phyloP scores from a whole-genome alignment of 2,113 vertebrate species.

The Pterophyllum scalare region DNA sequence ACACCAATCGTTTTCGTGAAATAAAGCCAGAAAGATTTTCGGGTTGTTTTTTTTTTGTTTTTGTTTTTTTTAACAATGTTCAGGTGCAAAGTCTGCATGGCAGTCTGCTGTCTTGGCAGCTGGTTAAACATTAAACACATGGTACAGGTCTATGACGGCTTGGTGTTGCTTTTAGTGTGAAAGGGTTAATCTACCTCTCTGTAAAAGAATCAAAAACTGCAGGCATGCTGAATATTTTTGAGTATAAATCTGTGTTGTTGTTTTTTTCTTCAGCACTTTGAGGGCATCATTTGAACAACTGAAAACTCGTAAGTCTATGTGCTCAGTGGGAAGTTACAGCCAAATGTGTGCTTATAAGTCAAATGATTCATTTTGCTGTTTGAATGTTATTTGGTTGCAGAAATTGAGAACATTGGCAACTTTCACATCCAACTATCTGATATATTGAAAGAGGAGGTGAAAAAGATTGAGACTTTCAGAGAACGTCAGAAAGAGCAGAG shows the following conservation, averaged over 20 bases:
- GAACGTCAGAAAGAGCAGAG: conserved; percentile 94
- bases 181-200: neutral
- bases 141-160: neutral
- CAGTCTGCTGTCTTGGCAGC: neutral
- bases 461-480: conserved; percentile 90
- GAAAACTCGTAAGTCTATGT: conserved; percentile 88
- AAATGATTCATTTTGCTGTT: neutral
- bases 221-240: neutral
- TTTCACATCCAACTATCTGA: conserved; percentile 90
- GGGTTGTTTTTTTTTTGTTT: neutral
- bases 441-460: conserved; percentile 89
- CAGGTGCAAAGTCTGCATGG: neutral
- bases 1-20: neutral
- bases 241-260: conserved; percentile 6
- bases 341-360: neutral
- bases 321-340: neutral
- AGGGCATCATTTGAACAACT: conserved; percentile 89
- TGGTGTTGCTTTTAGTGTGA: neutral
- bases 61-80: neutral
- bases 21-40: neutral
- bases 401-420: conserved; percentile 91
- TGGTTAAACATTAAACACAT: neutral
- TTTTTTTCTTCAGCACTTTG: conserved; percentile 83
- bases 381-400: conserved; percentile 72
- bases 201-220: neutral